These are phyloP conservation scores for Drosophila borborema DNA, from an alignment of 2,888 invertebrate species.

Conservation along the genomic window DNA sequence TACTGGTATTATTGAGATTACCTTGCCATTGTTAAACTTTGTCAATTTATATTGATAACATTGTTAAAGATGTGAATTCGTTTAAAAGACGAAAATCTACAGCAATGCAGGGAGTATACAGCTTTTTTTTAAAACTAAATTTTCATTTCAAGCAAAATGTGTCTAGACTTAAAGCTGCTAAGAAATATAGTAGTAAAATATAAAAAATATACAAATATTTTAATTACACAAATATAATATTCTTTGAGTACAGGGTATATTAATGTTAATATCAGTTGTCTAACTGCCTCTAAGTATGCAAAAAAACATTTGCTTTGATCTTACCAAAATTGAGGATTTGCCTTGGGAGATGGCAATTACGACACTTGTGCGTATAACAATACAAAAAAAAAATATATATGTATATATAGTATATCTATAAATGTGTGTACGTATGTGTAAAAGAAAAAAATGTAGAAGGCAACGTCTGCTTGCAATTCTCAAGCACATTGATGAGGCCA, in stretches of 20 bases:
- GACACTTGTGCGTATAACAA: conserved; percentile 23
- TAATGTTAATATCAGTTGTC: no score
- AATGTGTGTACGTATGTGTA: not conserved
- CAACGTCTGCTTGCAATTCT: conserved; percentile 28
- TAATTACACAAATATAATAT: not conserved
- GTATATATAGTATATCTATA: not conserved
- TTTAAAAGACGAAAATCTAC: not conserved
- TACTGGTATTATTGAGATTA: not conserved
- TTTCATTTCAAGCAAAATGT: no score
- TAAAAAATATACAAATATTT: not conserved
- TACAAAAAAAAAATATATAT: not conserved
- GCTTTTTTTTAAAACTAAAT: not conserved
- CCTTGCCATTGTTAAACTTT: not conserved
- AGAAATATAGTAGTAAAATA: no score
- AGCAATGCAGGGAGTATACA: not conserved
- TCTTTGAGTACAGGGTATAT: conserved; percentile 5
- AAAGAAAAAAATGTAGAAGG: not conserved
- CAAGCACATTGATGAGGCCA: conserved; percentile 19
- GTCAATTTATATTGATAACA: not conserved
- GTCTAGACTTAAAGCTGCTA: no score
- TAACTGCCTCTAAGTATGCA: not conserved
- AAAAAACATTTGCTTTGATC: conserved; percentile 33
- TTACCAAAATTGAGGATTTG: conserved; percentile 19
- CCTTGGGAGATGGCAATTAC: conserved; percentile 37
- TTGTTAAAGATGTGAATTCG: not conserved